Base-by-base conservation (phyloP, 2,888 invertebrate genomes). In the Sesia apiformis region DNA sequence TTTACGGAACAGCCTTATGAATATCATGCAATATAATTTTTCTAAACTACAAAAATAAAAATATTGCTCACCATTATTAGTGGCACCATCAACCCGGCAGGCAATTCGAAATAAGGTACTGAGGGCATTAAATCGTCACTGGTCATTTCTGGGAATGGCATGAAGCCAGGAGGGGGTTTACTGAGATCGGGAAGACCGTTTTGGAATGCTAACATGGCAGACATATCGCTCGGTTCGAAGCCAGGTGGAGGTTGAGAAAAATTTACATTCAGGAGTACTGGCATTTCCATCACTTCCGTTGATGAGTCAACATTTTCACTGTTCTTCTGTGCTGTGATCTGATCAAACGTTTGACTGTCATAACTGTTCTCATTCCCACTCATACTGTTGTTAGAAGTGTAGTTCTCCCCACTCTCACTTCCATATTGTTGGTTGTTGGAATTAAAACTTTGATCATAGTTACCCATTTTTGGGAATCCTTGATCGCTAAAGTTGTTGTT, bases 51-150 rank as follows among this genome's bases (percentile, higher is more conserved):
- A 43, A 43, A 43, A 43, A 43, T n/a, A 4, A 43, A 43, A 3
- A 49, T 43, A 52, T 49, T 54, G 70, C 83, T 79, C 83, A 95
- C 94, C 91, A 95, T 96, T 58, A 99, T 96, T 7, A 98, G 91
- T n/a, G 98, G 97, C 56, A 98, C 98, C 95, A 99, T 98, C 38
- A 99, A 91, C 51, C 98, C 99, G 55, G 99, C 98, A 3, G 99
- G 99, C 61, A 99, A 90, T 77, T 99, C 98, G 78, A 95, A 99
- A 81, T 99, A 99, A 53, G 98, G 98, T 66, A 96, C 95, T 39
- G 95, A 94, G 39, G 98, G 98, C 86, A 96, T 93, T 61, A 96
- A 85, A 59, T 96, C 96, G 66, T 96, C 95, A 69, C 78, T 85
- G 64, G 78, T 88, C 55, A 86, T 67, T 61, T 90, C 88, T 5